Evolutionary conservation across 2,797 vertebrate genomes (phyloP).

Genomic region (Trematomus bernacchii): DNA sequence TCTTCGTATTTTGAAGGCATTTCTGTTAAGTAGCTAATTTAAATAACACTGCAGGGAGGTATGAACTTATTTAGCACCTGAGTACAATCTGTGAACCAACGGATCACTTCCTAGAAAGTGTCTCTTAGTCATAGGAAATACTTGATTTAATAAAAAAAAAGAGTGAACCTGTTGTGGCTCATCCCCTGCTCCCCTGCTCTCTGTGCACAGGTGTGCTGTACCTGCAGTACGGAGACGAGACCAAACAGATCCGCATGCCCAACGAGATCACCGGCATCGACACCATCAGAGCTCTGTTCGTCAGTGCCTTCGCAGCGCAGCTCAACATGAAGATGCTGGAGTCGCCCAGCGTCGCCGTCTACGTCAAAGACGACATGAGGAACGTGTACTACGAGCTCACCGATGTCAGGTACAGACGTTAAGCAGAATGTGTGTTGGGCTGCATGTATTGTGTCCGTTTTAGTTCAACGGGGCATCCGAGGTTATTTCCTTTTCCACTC

Average conservation of each 20-base stretch:
- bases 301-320: conserved; percentile 98
- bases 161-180: not conserved
- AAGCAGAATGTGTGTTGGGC: not conserved
- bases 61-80: not conserved
- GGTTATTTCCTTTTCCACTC: conserved; percentile 31
- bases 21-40: conserved; percentile 2
- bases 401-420: conserved; percentile 90
- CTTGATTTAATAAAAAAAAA: not conserved
- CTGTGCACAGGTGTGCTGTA: conserved; percentile 91
- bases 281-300: conserved; percentile 96
- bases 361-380: conserved; percentile 96
- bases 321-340: conserved; percentile 98
- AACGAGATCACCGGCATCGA: conserved; percentile 97
- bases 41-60: not conserved
- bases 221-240: conserved; percentile 98
- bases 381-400: conserved; percentile 96
- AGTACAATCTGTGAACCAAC: not conserved
- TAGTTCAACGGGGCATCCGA: conserved; percentile 18
- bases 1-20: not conserved
- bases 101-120: no score
- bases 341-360: conserved; percentile 94
- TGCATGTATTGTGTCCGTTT: not conserved
- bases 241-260: conserved; percentile 96
- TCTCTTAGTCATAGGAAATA: not conserved
- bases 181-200: conserved; percentile 2